phyloP scores from a whole-genome alignment of 2,797 vertebrate species.

The Rhyacichthys aspro region DNA sequence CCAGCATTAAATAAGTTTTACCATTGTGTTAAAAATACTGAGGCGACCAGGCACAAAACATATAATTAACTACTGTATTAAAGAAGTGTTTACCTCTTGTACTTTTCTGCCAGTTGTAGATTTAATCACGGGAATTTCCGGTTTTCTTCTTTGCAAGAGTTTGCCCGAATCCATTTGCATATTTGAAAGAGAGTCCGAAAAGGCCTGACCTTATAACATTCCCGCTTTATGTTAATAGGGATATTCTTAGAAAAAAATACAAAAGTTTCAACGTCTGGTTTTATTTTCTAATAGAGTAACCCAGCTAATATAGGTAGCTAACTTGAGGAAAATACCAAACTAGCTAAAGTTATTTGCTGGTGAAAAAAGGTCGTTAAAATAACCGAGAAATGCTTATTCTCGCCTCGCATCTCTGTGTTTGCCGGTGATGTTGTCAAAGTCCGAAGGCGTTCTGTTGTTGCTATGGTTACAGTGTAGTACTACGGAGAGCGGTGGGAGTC shows the following conservation, averaged over 20 bases:
- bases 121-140: conserved; percentile 36
- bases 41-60: too few species aligned
- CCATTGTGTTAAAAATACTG: too few species aligned
- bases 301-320: not conserved
- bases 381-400: rapidly evolving
- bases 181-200: not conserved
- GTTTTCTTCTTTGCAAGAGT: conserved; percentile 43
- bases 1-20: too few species aligned
- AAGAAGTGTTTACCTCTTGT: conserved; percentile 49
- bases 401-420: not conserved
- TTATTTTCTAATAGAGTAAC: too few species aligned
- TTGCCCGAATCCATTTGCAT: conserved; percentile 57
- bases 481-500: conserved; percentile 41
- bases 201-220: not conserved
- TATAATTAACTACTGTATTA: too few species aligned
- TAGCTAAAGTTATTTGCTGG: not conserved
- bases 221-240: not conserved
- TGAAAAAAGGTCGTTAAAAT: not conserved
- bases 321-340: not conserved
- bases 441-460: conserved; percentile 36
- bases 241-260: not conserved
- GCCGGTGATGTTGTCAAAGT: conserved; percentile 6
- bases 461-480: conserved; percentile 29
- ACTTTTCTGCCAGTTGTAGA: conserved; percentile 30
- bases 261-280: not conserved